phyloP scores from a whole-genome alignment of 2,113 vertebrate genomes.

The Mobula birostris region DNA sequence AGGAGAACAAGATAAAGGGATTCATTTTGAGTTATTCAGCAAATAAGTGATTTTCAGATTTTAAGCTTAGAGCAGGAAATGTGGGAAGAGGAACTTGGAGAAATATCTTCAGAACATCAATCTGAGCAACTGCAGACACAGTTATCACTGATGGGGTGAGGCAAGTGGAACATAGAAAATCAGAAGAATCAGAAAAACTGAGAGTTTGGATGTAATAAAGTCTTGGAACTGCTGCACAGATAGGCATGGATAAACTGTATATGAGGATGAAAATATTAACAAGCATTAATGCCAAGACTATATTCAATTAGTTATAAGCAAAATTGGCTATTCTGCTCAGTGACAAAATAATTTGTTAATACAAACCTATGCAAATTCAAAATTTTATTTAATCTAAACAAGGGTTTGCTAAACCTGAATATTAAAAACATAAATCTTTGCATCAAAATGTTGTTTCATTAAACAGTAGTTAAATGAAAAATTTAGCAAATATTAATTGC shows the following conservation, averaged over 20 bases:
- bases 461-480: background rate
- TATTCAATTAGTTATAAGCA: background rate
- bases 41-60: background rate
- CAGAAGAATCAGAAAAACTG: background rate
- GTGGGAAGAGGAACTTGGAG: background rate
- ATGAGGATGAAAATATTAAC: background rate
- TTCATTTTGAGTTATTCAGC: background rate
- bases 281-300: background rate
- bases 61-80: background rate
- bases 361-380: background rate
- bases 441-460: background rate
- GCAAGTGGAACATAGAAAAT: background rate
- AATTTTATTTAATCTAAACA: background rate
- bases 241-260: background rate
- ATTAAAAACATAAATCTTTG: conserved; percentile 1
- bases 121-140: background rate
- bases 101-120: background rate
- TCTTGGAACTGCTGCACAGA: background rate
- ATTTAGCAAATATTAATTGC: background rate
- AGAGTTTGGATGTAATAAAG: background rate
- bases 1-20: background rate
- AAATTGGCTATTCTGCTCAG: background rate
- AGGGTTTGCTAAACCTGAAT: background rate
- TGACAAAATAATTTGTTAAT: background rate
- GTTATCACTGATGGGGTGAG: background rate